A percentile compares a stretch with the other conserved stretches of the same genome.
These are phyloP conservation scores for Siphonodentalium dalli DNA, from an alignment of 2,888 invertebrate genomes.

Conservation along the genomic window DNA sequence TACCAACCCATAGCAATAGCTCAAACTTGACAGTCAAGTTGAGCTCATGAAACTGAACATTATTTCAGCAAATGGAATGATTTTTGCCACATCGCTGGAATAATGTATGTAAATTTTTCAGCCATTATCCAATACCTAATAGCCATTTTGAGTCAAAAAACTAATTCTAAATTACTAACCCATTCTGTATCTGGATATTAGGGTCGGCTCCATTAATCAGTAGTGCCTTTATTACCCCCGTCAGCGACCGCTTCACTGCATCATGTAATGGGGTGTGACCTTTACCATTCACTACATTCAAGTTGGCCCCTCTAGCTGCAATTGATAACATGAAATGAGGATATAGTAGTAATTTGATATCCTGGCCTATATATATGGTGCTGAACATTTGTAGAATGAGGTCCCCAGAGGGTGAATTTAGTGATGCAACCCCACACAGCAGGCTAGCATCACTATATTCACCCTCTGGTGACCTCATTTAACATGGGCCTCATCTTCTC, in stretches of 20 bases:
- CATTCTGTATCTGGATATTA: constrained; percentile 67
- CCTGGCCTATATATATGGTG: background rate
- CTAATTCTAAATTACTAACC: constrained; percentile 56
- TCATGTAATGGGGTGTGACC: constrained; percentile 73
- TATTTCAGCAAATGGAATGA: too few species aligned
- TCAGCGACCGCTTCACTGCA: constrained; percentile 70
- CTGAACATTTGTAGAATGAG: background rate
- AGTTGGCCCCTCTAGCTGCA: constrained; percentile 70
- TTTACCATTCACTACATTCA: constrained; percentile 70
- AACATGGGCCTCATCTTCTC: too few species aligned
- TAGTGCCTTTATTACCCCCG: constrained; percentile 69
- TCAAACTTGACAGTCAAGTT: too few species aligned
- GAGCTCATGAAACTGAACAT: too few species aligned
- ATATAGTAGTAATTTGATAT: background rate
- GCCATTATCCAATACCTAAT: too few species aligned
- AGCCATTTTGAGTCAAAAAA: background rate
- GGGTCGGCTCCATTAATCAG: constrained; percentile 71
- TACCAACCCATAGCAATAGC: too few species aligned
- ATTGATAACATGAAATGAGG: background rate
- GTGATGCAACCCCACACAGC: too few species aligned
- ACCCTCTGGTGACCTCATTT: too few species aligned
- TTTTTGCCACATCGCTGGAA: too few species aligned
- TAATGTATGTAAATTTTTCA: background rate
- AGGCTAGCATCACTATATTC: too few species aligned
- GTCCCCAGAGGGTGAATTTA: too few species aligned